phyloP scores from a whole-genome alignment of 2,113 vertebrate genomes.

The Vombatus ursinus region DNA sequence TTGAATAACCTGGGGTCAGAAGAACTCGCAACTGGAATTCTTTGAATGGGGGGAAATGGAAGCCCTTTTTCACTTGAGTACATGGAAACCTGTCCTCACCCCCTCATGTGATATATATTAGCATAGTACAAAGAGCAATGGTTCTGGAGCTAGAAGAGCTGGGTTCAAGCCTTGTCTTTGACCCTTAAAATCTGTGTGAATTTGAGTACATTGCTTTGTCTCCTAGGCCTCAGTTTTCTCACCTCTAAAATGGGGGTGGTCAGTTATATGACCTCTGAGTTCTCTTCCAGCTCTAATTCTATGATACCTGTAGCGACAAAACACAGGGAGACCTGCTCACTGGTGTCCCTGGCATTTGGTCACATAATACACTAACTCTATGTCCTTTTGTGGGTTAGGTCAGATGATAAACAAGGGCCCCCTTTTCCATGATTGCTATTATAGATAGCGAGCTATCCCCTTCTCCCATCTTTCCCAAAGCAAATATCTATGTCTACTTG shows the following conservation, averaged over 20 bases:
- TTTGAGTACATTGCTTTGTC: not conserved
- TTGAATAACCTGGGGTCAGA: no score
- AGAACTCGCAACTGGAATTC: not conserved
- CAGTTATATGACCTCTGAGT: not conserved
- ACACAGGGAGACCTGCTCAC: not conserved
- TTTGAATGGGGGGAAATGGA: not conserved
- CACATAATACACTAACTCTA: not conserved
- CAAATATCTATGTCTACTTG: not conserved
- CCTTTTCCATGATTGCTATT: not conserved
- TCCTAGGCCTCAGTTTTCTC: not conserved
- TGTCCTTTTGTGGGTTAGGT: not conserved
- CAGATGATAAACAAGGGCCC: not conserved
- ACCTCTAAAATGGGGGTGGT: not conserved
- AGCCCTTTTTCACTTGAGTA: not conserved
- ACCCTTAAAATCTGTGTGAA: not conserved
- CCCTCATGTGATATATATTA: not conserved
- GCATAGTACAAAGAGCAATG: not conserved
- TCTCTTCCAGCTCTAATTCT: not conserved
- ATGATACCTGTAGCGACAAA: not conserved
- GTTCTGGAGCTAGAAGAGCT: not conserved
- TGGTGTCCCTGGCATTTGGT: not conserved
- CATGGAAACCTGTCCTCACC: not conserved
- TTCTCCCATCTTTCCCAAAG: not conserved
- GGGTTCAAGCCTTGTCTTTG: not conserved
- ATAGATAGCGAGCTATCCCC: not conserved